Evolutionary conservation across 2,113 vertebrate species (phyloP).

Genomic region (Gila orcuttii): DNA sequence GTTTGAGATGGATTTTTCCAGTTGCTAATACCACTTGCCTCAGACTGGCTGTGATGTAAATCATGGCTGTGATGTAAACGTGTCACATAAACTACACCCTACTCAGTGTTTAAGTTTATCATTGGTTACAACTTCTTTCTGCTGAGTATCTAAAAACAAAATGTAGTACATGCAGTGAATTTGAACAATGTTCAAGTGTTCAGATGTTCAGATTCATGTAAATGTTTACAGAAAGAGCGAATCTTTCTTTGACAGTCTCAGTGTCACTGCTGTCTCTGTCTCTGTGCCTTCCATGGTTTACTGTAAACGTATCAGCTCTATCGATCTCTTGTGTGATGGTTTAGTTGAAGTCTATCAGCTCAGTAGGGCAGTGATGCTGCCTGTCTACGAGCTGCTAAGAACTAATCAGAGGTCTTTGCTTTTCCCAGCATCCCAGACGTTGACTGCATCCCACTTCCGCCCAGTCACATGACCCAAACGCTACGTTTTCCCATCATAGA

Average conservation of each 20-base stretch:
- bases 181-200: not conserved
- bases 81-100: conserved; percentile 2
- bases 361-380: conserved; percentile 7
- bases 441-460: conserved; percentile 40
- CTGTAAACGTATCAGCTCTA: conserved; percentile 45
- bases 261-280: not conserved
- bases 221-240: not conserved
- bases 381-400: conserved; percentile 35
- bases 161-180: not conserved
- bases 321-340: conserved; percentile 29
- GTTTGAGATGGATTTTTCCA: not conserved
- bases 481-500: conserved; percentile 38
- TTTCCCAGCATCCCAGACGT: conserved; percentile 50
- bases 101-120: not conserved
- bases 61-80: not conserved
- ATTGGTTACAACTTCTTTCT: not conserved
- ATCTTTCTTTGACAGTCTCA: not conserved
- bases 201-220: not conserved
- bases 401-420: conserved; percentile 39
- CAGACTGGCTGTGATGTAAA: no score
- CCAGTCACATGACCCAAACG: conserved; percentile 37
- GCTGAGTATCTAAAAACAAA: not conserved
- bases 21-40: not conserved
- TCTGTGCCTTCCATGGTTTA: conserved; percentile 48
- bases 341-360: conserved; percentile 17